phyloP scores from a whole-genome alignment of 2,888 invertebrate species.

The Ecliptopera silaceata region DNA sequence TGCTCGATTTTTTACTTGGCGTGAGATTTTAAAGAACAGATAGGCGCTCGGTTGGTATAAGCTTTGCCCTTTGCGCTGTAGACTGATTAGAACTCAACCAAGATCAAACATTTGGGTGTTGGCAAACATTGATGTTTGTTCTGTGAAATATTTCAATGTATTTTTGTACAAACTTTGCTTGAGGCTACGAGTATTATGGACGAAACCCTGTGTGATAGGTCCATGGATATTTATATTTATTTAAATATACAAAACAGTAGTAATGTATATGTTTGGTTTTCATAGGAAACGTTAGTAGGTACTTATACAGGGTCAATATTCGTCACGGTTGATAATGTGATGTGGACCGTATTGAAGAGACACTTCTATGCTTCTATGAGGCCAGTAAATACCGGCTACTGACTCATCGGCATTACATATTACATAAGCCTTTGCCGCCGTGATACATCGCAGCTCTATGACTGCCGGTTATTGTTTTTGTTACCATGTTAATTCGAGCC shows the following conservation, averaged over 20 bases:
- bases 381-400: slow-evolving; percentile 47
- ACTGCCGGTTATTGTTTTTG: slow-evolving; percentile 57
- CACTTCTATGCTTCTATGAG: slow-evolving; percentile 15
- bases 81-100: too few species aligned
- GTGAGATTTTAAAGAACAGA: too few species aligned
- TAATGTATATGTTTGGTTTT: background rate
- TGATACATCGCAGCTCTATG: slow-evolving; percentile 53
- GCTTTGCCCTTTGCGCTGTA: too few species aligned
- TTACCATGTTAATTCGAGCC: slow-evolving; percentile 42
- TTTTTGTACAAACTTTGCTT: background rate
- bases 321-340: slow-evolving; percentile 49
- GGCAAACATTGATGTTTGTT: too few species aligned
- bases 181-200: too few species aligned
- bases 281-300: background rate
- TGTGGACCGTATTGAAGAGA: slow-evolving; percentile 44
- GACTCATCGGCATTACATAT: slow-evolving; percentile 54
- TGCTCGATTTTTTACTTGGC: background rate
- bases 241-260: too few species aligned
- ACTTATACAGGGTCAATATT: slow-evolving; percentile 51
- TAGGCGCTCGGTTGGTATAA: too few species aligned
- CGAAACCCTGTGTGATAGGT: too few species aligned
- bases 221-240: too few species aligned
- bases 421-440: slow-evolving; percentile 56
- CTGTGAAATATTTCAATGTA: too few species aligned
- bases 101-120: too few species aligned